These are phyloP conservation scores for Sipha maydis DNA, from an alignment of 2,888 invertebrate genomes.

Conservation along the genomic window DNA sequence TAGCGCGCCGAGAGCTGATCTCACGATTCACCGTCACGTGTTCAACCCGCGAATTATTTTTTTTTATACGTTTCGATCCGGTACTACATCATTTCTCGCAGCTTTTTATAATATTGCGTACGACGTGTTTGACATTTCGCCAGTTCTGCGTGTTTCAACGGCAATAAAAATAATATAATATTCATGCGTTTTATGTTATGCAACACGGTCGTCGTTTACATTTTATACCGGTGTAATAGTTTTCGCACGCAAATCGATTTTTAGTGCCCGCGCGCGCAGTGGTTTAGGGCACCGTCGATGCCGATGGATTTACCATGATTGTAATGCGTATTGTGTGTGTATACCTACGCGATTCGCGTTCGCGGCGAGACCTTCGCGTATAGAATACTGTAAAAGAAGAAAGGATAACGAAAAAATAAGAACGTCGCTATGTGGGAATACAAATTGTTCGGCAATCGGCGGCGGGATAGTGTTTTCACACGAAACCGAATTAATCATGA, in stretches of 20 bases:
- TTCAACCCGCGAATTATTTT: too few species aligned
- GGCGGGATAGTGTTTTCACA: slow-evolving; percentile 22
- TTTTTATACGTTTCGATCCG: too few species aligned
- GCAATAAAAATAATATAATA: neutral
- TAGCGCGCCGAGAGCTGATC: too few species aligned
- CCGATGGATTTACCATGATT: neutral
- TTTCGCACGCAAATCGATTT: neutral
- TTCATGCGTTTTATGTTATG: neutral
- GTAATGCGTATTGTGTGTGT: neutral
- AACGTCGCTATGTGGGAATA: slow-evolving; percentile 15
- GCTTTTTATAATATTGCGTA: neutral
- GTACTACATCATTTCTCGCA: too few species aligned
- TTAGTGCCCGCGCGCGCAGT: neutral
- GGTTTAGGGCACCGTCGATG: neutral
- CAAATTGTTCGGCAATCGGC: slow-evolving; percentile 17
- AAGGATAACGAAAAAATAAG: neutral
- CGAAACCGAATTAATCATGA: slow-evolving; percentile 40
- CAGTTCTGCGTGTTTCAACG: neutral
- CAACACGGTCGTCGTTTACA: neutral
- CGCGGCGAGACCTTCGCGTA: slow-evolving; percentile 20
- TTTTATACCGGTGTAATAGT: neutral
- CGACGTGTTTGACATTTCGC: neutral
- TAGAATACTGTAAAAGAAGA: neutral
- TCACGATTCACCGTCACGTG: too few species aligned
- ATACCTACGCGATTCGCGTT: too few species aligned